Evolutionary conservation across 2,888 invertebrate species (phyloP), one percentile per base, ranked within the genome.

Genomic region (Cryptocephalus primarius): DNA sequence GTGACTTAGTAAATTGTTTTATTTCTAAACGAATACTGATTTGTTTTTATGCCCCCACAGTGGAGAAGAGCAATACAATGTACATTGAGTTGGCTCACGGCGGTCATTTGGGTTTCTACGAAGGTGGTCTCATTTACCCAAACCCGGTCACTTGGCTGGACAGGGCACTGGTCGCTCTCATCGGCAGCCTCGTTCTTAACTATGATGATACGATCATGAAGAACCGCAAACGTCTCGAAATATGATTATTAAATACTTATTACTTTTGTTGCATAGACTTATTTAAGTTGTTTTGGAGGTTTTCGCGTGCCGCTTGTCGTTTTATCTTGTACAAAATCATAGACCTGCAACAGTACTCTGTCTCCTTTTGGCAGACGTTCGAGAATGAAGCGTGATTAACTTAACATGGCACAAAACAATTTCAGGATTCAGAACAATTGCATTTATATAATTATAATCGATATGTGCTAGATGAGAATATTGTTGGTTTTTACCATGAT

Each of bases 81-180:
- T 91, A 84, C 63, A 72, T 92, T 46, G 85, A 89, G 66, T 72
- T 91, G 22, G 83, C 88, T 9, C 93, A 94, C 67, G 95, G 95
- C 9, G 95, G 95, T 4, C 95, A 95, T 71, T 75, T 95, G 54
- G 95, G 94, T 13, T 95, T 91, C 71, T 92, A 92, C 67, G 94
- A 95, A 71, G 92, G 92, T 9, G 91, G 91, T 12, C 70, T 85
- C 31, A 65, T 92, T 1, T 85, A 88, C 68, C 93, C 94, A 0
- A 87, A 90, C 64, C 86, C 88, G 0, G 85, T 92, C 47, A 92
- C 92, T 48, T 95, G 95, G 95, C 72, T 94, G 49, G 94, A 95
- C 72, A 80, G 89, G 40, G 82, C 90, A 0, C 72, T 92, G n/a
- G 85, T 92, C 1, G 82, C 89, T 1, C 73, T 90, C 49, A 80